Conservation (phyloP, 2,888 invertebrate genomes). For the Shargacucullia verbasci region DNA sequence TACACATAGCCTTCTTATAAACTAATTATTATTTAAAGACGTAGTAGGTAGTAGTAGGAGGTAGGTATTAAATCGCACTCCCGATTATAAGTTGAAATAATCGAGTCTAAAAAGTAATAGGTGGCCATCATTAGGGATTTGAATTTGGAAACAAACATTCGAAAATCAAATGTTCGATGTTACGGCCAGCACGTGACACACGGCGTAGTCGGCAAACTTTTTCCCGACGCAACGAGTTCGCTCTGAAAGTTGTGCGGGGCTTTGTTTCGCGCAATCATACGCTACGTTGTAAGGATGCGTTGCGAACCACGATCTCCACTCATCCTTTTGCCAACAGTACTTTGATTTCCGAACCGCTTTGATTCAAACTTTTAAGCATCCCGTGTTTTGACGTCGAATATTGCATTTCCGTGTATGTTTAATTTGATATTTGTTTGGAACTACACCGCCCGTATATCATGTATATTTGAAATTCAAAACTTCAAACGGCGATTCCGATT, state of each 20-base stretch:
- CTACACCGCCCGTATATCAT: constrained; percentile 66
- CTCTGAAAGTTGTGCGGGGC: constrained; percentile 75
- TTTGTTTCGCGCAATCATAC: constrained; percentile 85
- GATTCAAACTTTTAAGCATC: constrained; percentile 87
- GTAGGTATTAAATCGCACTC: background rate
- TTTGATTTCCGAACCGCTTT: constrained; percentile 85
- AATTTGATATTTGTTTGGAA: constrained; percentile 81
- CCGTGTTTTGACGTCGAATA: constrained; percentile 82
- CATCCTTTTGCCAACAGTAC: constrained; percentile 83
- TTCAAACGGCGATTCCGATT: constrained; percentile 69
- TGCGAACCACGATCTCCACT: constrained; percentile 70
- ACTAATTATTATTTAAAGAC: background rate
- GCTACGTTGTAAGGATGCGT: constrained; percentile 86
- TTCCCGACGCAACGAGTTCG: constrained; percentile 73
- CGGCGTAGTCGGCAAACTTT: constrained; percentile 80
- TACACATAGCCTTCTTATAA: background rate
- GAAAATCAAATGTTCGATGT: constrained; percentile 54
- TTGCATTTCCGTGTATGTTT: constrained; percentile 84
- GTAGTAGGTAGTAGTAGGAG: no score
- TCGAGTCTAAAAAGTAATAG: constrained; percentile 14
- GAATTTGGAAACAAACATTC: constrained; percentile 42
- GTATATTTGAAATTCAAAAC: constrained; percentile 68
- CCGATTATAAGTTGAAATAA: constrained; percentile 8
- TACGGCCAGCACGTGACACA: constrained; percentile 60
- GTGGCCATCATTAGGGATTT: constrained; percentile 29